These are phyloP conservation scores for Gymnoscopelus microlampas DNA, from an alignment of 2,797 vertebrate species.

Conservation along the genomic window DNA sequence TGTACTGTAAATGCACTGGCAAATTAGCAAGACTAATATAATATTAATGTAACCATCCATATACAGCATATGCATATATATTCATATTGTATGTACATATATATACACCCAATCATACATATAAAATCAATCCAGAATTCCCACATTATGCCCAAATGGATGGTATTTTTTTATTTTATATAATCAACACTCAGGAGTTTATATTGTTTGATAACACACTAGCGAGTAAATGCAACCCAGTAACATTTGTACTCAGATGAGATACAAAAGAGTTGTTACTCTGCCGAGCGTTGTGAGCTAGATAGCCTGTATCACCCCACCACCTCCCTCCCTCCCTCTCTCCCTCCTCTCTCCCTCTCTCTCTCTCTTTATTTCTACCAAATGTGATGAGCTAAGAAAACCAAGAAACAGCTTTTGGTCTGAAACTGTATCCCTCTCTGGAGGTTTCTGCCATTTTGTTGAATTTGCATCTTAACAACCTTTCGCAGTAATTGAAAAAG, in stretches of 20 bases:
- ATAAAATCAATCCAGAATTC: no score
- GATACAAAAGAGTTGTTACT: slow-evolving; percentile 36
- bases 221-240: slow-evolving; percentile 15
- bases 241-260: slow-evolving; percentile 31
- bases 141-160: no score
- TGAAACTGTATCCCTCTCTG: slow-evolving; percentile 72
- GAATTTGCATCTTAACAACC: slow-evolving; percentile 80
- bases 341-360: slow-evolving; percentile 24
- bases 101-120: no score
- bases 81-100: no score
- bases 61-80: no score
- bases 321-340: slow-evolving; percentile 18
- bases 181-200: no score
- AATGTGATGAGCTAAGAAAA: slow-evolving; percentile 74
- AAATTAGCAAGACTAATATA: background rate
- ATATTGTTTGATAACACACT: background rate
- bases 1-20: background rate
- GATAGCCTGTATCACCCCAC: slow-evolving; percentile 46
- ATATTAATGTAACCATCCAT: no score
- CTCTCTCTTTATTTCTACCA: slow-evolving; percentile 55
- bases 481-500: slow-evolving; percentile 81
- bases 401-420: slow-evolving; percentile 66
- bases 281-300: slow-evolving; percentile 61
- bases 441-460: slow-evolving; percentile 73
- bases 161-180: no score